A percentile compares a stretch with the other conserved stretches of the same genome.
Conservation (phyloP, 2,888 invertebrate species). For the Oeneis ivallda region DNA sequence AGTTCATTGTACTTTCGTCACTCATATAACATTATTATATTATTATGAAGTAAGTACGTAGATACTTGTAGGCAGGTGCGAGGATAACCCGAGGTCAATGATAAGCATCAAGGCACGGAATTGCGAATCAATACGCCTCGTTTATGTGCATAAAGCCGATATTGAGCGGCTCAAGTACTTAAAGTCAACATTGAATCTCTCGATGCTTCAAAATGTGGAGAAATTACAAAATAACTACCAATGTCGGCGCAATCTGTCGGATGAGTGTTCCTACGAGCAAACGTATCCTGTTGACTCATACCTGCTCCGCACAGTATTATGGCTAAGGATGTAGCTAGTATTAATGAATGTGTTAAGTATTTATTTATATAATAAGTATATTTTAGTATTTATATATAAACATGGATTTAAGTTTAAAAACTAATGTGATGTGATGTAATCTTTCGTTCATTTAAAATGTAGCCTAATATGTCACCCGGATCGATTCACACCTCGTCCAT, state of each 20-base stretch:
- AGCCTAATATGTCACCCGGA: too few species aligned
- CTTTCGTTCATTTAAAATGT: too few species aligned
- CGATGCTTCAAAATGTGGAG: constrained; percentile 23
- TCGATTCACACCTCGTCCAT: too few species aligned
- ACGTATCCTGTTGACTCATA: constrained; percentile 40
- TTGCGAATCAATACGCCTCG: constrained; percentile 14
- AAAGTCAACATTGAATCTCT: constrained; percentile 20
- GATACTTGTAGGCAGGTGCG: not conserved
- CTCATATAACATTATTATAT: not conserved
- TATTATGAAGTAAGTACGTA: not conserved
- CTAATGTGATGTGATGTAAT: too few species aligned
- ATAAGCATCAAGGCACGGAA: constrained; percentile 6
- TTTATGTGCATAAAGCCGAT: constrained; percentile 10
- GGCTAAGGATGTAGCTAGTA: constrained; percentile 17
- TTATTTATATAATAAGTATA: too few species aligned
- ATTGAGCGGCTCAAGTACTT: constrained; percentile 12
- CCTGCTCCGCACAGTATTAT: constrained; percentile 27
- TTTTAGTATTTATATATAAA: too few species aligned
- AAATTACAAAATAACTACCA: constrained; percentile 34
- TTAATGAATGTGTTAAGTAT: not conserved
- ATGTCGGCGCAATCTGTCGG: constrained; percentile 31
- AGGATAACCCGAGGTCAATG: constrained; percentile 9
- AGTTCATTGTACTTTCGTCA: not conserved
- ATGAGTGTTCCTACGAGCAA: constrained; percentile 37
- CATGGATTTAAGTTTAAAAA: too few species aligned